Conservation (phyloP, 1,140 invertebrate genomes). For the Cheumatopsyche charites region DNA sequence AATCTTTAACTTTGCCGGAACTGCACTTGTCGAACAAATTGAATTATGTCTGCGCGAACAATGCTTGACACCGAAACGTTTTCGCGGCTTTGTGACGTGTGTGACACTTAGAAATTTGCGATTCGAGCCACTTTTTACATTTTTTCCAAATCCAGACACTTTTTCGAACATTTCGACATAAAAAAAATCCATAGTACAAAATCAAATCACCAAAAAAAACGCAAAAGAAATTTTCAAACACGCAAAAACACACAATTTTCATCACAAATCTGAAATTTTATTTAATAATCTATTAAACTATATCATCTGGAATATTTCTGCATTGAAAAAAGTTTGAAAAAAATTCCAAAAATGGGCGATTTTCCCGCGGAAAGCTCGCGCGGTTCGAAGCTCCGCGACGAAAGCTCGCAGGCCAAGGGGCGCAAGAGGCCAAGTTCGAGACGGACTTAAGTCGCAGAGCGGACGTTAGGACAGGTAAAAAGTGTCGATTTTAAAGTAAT, state of each 20-base stretch:
- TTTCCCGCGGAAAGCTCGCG: not conserved
- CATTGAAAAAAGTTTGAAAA: too few species aligned
- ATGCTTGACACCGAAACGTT: not conserved
- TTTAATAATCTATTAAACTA: too few species aligned
- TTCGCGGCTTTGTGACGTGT: not conserved
- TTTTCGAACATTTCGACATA: too few species aligned
- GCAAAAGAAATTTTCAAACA: too few species aligned
- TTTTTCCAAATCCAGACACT: not conserved
- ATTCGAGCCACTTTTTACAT: not conserved
- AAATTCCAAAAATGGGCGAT: too few species aligned
- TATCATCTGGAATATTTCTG: too few species aligned
- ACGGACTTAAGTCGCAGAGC: not conserved
- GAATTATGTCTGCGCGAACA: not conserved
- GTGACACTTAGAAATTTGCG: not conserved
- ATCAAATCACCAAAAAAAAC: too few species aligned
- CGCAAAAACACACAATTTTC: too few species aligned
- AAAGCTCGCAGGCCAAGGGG: too few species aligned
- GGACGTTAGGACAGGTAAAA: not conserved
- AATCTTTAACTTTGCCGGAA: not conserved
- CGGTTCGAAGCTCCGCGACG: not conserved
- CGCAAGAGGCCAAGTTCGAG: too few species aligned
- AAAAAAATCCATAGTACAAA: too few species aligned
- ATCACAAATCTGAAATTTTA: too few species aligned
- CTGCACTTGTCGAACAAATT: conserved; percentile 4
- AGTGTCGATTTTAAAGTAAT: conserved; percentile 17